Evolutionary conservation across 2,113 vertebrate genomes (phyloP), one percentile per base, ranked within the genome.

Genomic region (Tragulus kanchil): DNA sequence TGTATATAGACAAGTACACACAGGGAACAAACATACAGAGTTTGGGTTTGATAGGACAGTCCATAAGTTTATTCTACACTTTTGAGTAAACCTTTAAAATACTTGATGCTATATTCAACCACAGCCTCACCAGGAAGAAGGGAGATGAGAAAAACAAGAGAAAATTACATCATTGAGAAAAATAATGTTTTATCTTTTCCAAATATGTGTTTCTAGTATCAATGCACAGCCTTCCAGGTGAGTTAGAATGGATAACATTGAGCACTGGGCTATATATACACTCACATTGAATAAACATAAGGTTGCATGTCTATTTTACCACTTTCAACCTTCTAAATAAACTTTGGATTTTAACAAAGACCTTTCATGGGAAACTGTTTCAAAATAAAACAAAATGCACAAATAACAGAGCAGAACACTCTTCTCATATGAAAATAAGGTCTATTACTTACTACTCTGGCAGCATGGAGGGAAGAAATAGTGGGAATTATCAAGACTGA

Each of bases 61-160:
- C 78, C 8, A 2, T 78, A 64, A 8, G 71, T 87, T 31, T 67
- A 28, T 19, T 67, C 45, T 26, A 48, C 15, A 9, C 1, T 90
- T 86, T 75, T 89, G 52, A 85, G n/a, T 4, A 90, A 89, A 77
- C 2, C 8, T 94, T 78, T 86, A 67, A 93, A 90, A 82, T 58
- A 56, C 0, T 8, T 26, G 8, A 64, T 93, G 69, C 23, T 78
- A 23, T 31, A 19, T 82, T 82, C 56, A 14, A 28, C 4, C 12
- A 12, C 2, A 78, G n/a, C 0, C 26, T 28, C 1, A 23, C 56
- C 81, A 77, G 61, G 75, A 96, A 89, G 31, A n/a, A 86, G 93
- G 3, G 8, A 61, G 14, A 8, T 5, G 2, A 56, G 23, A n/a
- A 56, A 78, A 69, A 84, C 6, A 62, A 58, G 6, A 83, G 28